These are phyloP conservation scores for Dendropsophus ebraccatus DNA, from an alignment of 2,113 vertebrate species.

Conservation along the genomic window DNA sequence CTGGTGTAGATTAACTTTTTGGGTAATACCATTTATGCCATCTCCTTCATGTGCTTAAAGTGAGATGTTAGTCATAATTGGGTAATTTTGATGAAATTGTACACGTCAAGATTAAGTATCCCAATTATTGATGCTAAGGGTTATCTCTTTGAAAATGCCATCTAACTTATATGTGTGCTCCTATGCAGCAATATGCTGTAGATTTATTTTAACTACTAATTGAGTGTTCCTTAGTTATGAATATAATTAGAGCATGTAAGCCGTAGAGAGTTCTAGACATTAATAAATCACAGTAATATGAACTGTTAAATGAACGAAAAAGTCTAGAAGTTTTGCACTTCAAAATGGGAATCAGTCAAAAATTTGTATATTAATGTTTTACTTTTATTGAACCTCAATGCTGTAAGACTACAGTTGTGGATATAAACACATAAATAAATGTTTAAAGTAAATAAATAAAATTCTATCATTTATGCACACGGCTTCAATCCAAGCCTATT, in stretches of 20 bases:
- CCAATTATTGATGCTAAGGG: not conserved
- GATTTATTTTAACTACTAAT: not conserved
- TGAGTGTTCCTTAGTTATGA: not conserved
- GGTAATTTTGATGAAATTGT: slow-evolving; percentile 11
- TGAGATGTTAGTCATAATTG: slow-evolving; percentile 17
- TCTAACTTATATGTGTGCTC: not conserved
- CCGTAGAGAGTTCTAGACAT: not conserved
- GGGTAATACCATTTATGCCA: not conserved
- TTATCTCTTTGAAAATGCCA: not conserved
- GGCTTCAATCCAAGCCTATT: not conserved
- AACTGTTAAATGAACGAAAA: not conserved
- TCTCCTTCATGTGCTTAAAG: slow-evolving; percentile 1
- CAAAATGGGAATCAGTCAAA: not conserved
- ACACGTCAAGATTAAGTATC: not conserved
- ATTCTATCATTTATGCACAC: not conserved
- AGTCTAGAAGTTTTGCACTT: not conserved
- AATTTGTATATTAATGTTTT: not conserved
- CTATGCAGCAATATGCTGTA: not conserved
- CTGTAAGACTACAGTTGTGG: not conserved
- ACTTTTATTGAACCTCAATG: not conserved
- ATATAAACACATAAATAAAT: not conserved
- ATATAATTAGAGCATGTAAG: not conserved
- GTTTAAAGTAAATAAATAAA: too few relatives aligned
- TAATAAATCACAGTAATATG: not conserved
- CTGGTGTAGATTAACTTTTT: slow-evolving; percentile 29